Evolutionary conservation across 2,797 vertebrate species (phyloP).

Genomic region (Xenopus petersii): DNA sequence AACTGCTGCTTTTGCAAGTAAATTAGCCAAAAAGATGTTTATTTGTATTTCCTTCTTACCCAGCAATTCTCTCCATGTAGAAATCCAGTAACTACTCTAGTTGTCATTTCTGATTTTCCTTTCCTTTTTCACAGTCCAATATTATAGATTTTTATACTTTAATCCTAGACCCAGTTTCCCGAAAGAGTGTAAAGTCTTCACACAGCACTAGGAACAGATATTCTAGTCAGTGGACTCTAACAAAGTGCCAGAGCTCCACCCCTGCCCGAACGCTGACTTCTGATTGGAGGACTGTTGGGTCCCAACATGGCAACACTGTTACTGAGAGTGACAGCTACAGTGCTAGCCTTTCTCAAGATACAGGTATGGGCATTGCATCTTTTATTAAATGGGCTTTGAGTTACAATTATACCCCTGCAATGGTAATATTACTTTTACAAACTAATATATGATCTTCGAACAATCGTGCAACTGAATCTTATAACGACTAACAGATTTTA

Average conservation of each 20-base stretch:
- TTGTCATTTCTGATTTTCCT: no score
- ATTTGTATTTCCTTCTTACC: no score
- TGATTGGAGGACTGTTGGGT: constrained; percentile 94
- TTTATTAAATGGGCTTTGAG: neutral
- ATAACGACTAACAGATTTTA: no score
- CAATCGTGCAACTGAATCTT: no score
- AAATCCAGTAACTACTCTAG: no score
- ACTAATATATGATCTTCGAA: no score
- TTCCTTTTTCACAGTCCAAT: no score
- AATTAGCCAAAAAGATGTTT: no score
- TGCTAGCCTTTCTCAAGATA: constrained; percentile 96
- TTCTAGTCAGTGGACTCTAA: constrained; percentile 97
- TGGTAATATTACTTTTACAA: no score
- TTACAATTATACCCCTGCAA: neutral
- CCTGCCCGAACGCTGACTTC: constrained; percentile 92
- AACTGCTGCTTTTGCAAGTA: no score
- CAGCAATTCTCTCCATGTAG: no score
- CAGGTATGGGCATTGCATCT: constrained; percentile 66
- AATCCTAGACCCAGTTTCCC: constrained; percentile 84
- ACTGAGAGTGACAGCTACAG: constrained; percentile 98
- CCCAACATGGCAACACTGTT: constrained; percentile 95
- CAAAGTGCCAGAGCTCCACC: constrained; percentile 95
- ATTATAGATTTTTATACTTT: no score
- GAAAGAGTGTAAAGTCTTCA: constrained; percentile 93
- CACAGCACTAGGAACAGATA: constrained; percentile 95